Evolutionary conservation across 2,797 vertebrate species (phyloP), one percentile per base, ranked within the genome.

Genomic region (Lepidocolaptes lacrymiger): DNA sequence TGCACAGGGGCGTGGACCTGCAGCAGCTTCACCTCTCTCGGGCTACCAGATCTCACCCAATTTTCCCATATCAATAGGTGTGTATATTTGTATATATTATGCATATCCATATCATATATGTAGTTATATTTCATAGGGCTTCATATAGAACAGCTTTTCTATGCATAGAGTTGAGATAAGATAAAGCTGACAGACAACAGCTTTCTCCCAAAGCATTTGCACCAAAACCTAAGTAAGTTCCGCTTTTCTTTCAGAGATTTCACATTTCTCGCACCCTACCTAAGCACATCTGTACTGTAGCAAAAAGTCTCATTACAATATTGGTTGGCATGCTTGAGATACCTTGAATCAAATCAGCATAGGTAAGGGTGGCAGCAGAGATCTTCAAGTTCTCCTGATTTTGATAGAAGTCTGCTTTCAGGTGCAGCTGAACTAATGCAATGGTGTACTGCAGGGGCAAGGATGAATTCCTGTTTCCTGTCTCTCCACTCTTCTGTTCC

Each of bases 241-340:
- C 0, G 1, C 15, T 27, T 89, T 51, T 72, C 26, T 76, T 69
- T 71, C 77, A 52, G 48, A 73, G 51, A 51, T 66, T 92, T 82
- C 16, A 13, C 0, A 0, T 73, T 93, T 63, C 78, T 85, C 2
- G 0, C 23, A 61, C 16, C 28, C 14, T 46, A n/a, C 48, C 34
- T 56, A 74, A 80, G 46, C 34, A 49, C 34, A 48, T 20, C 59
- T 55, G 14, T 51, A 37, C 54, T 87, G 64, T 72, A 82, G 89
- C 52, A 49, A 51, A 32, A 79, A 32, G 30, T 54, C 62, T 75
- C 51, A 41, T 64, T 94, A 39, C 52, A 19, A 48, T 21, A 41
- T 39, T 73, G 54, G 17, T 10, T 83, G 49, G 43, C 46, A 58
- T 86, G 86, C 73, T 48, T 87, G 59, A 63, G 63, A 69, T 52